A percentile compares a stretch with the other conserved stretches of the same genome.
Evolutionary conservation across 2,113 vertebrate genomes (phyloP).

Genomic region (Xyrauchen texanus): DNA sequence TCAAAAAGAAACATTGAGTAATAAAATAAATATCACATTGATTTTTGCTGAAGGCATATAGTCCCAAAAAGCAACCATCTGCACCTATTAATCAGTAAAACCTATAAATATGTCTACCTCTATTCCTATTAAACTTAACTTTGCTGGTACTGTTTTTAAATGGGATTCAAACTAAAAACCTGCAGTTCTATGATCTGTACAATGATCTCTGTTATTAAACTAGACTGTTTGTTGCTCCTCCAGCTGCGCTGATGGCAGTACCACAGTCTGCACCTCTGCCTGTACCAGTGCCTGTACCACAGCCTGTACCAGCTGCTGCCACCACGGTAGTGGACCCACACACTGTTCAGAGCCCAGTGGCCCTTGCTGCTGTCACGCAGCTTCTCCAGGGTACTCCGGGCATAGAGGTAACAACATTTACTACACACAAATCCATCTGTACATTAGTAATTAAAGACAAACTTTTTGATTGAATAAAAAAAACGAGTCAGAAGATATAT

Average conservation of each 20-base stretch:
- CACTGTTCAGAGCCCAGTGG: constrained; percentile 82
- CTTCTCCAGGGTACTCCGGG: constrained; percentile 91
- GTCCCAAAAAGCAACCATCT: too few species aligned
- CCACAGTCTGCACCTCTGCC: neutral
- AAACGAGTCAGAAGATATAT: too few species aligned
- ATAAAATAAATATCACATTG: too few species aligned
- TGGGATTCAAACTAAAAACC: too few species aligned
- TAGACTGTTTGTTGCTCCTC: constrained; percentile 2
- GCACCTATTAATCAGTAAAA: too few species aligned
- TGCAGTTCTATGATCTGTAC: neutral
- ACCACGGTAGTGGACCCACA: constrained; percentile 71
- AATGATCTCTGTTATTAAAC: neutral
- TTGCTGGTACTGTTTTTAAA: too few species aligned
- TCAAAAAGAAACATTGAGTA: too few species aligned
- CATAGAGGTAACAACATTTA: constrained; percentile 84
- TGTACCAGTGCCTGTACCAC: constrained; percentile 17
- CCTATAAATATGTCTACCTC: too few species aligned
- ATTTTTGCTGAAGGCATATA: too few species aligned
- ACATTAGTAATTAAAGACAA: neutral
- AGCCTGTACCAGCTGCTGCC: constrained; percentile 33
- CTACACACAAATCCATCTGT: neutral
- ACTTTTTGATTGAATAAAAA: too few species aligned
- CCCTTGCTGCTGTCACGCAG: constrained; percentile 92
- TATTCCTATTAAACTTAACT: too few species aligned
- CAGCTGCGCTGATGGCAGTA: neutral